Conservation (phyloP, 2,888 invertebrate genomes). For the Apeira syringaria region DNA sequence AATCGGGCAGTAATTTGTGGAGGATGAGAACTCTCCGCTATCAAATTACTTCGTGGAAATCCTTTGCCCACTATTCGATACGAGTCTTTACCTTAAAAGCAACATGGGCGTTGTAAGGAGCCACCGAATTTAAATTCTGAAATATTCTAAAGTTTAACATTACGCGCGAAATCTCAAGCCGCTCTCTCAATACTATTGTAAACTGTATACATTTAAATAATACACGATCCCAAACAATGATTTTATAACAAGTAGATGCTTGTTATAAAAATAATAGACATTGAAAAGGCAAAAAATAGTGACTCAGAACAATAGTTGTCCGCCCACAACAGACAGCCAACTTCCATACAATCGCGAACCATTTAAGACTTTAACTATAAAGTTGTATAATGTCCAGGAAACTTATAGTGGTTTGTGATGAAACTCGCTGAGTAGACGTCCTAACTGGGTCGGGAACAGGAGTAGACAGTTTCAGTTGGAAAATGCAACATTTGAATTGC, state of each 20-base stretch:
- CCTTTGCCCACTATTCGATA: too few species aligned
- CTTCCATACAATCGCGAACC: conserved; percentile 16
- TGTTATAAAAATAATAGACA: conserved; percentile 3
- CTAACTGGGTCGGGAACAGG: conserved; percentile 29
- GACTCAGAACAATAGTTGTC: conserved; percentile 34
- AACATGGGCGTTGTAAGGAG: too few species aligned
- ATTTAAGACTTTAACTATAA: conserved; percentile 27
- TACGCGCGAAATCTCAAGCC: too few species aligned
- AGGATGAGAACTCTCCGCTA: too few species aligned
- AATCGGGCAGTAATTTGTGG: too few species aligned
- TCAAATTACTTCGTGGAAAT: too few species aligned
- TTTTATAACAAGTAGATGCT: conserved; percentile 1
- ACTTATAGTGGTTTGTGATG: conserved; percentile 26
- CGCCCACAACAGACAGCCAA: conserved; percentile 31
- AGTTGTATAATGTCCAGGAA: conserved; percentile 29
- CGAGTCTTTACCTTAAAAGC: too few species aligned
- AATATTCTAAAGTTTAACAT: too few species aligned
- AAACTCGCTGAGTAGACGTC: conserved; percentile 28
- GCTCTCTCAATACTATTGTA: too few species aligned
- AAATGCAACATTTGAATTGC: conserved; percentile 8
- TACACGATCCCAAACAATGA: too few species aligned
- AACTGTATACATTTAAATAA: too few species aligned
- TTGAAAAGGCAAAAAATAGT: conserved; percentile 18
- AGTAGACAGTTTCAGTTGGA: conserved; percentile 24
- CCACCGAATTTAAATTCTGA: too few species aligned